Evolutionary conservation across 2,797 vertebrate genomes (phyloP).

Genomic region (Sciurus vulgaris): DNA sequence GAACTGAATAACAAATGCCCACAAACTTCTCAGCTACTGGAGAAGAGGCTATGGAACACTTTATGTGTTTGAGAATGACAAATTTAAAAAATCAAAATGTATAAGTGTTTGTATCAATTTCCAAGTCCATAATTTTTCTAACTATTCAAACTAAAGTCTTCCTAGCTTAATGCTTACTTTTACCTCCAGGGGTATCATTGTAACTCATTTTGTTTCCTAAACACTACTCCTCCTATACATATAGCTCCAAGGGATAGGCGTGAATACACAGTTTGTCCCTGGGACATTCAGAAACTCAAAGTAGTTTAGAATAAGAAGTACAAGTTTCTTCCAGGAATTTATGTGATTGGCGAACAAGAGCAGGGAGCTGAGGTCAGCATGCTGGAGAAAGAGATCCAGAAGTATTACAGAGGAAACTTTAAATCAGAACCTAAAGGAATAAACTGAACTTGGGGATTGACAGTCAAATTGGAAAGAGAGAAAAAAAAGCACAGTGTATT

Average conservation of each 20-base stretch:
- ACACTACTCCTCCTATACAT: background rate
- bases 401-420: background rate
- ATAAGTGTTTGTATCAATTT: background rate
- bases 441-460: background rate
- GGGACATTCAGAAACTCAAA: background rate
- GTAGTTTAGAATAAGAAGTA: background rate
- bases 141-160: slow-evolving; percentile 3
- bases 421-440: background rate
- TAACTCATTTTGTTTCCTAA: background rate
- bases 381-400: background rate
- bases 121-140: background rate
- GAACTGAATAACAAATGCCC: background rate
- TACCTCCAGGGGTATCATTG: background rate
- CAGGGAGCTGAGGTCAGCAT: background rate
- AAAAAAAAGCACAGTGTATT: background rate
- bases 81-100: background rate
- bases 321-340: background rate
- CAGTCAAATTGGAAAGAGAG: background rate
- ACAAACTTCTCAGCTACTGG: background rate
- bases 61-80: background rate
- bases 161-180: background rate
- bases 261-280: background rate
- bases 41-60: background rate
- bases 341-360: background rate
- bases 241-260: background rate